Percentiles rank a stretch among this genome's conserved stretches.
Evolutionary conservation across 2,888 invertebrate genomes (phyloP).

Genomic region (Tricholauxania praeusta): DNA sequence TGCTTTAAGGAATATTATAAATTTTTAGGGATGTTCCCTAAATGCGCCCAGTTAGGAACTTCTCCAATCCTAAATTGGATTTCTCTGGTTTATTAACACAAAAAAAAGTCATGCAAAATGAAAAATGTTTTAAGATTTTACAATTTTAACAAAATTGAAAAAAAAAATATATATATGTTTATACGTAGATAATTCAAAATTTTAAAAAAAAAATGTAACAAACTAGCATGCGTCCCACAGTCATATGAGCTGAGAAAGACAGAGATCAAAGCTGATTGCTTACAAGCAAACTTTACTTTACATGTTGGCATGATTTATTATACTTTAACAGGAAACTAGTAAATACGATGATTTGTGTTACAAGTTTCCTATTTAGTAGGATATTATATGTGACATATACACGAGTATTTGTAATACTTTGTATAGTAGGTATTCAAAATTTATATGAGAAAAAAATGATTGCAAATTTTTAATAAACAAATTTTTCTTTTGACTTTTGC

Average conservation of each 20-base stretch:
- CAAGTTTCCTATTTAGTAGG: too few species aligned
- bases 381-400: neutral
- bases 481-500: constrained; percentile 11
- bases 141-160: neutral
- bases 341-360: constrained; percentile 49
- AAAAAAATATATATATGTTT: constrained; percentile 10
- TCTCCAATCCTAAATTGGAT: too few species aligned
- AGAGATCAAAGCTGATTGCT: neutral
- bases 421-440: neutral
- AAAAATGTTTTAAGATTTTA: too few species aligned
- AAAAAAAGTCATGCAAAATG: too few species aligned
- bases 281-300: neutral
- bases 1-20: too few species aligned
- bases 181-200: constrained; percentile 18
- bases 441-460: constrained; percentile 28
- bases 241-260: neutral
- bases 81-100: too few species aligned
- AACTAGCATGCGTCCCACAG: constrained; percentile 24
- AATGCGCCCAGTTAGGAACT: too few species aligned
- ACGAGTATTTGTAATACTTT: neutral
- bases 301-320: neutral
- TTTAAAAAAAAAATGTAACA: constrained; percentile 37
- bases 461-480: constrained; percentile 38
- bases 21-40: too few species aligned
- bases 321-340: constrained; percentile 38